Evolutionary conservation across 1,140 invertebrate genomes (phyloP), one percentile per base, ranked within the genome.

Genomic region (Drosophila cardini): DNA sequence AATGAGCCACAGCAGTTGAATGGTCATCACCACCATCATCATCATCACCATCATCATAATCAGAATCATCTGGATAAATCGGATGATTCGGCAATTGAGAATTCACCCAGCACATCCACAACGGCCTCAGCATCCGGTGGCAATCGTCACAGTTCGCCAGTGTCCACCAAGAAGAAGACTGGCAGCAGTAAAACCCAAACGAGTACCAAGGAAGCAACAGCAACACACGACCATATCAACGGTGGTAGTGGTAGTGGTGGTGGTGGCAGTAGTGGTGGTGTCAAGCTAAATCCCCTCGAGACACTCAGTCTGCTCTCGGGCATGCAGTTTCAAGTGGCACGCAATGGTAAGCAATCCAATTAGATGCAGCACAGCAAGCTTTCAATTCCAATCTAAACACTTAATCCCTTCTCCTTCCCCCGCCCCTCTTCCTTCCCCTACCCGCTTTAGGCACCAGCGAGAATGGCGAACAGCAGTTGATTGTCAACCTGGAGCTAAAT

Each of bases 401-500:
- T 26, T 26, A 26, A 26, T 26, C 21, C 21, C 21, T 26, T 18
- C 2, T 40, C 16, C 2, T 40, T n/a, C 10, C 16, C 21, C 45
- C 11, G 4, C 11, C 18, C 1, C 6, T 11, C 46, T 11, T 10
- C 4, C 38, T 9, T 67, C 76, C 26, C 21, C 36, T 10, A 11
- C 2, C 34, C 10, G 64, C 76, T 91, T 1, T 91, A 96, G 95
- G 95, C 64, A 95, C 96, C 75, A 94, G 94, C 18, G 93, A 68
- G 9, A 96, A 96, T 70, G 95, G 95, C 2, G 97, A 98, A 82
- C 96, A 95, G 87, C 98, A 98, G 13, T 93, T 99, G 43, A 96
- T 97, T 32, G 98, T 99, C 4, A 98, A 96, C 78, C 98, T 99
- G 95, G 98, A 99, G 92, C 94, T 99, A 42, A 99, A 99, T 91